Evolutionary conservation across 2,888 invertebrate genomes (phyloP).

Genomic region (Phengaris arion): DNA sequence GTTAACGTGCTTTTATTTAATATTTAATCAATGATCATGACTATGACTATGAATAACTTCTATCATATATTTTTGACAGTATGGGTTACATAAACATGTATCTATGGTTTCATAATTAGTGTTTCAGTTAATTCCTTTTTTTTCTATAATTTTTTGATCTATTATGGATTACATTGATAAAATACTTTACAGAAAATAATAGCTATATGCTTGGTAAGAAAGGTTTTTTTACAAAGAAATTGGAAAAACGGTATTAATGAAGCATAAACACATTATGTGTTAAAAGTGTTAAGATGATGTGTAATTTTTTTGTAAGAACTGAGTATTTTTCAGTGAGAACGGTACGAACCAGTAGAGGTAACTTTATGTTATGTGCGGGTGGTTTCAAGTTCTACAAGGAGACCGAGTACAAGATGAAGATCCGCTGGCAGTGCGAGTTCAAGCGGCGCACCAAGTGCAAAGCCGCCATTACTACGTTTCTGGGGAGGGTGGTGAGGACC

Average conservation of each 20-base stretch:
- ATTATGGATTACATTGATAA: neutral
- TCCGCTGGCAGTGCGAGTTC: constrained; percentile 51
- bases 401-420: constrained; percentile 42
- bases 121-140: constrained; percentile 49
- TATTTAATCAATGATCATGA: constrained; percentile 63
- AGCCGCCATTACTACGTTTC: constrained; percentile 44
- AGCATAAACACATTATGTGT: neutral
- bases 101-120: constrained; percentile 52
- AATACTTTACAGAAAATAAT: too few species aligned
- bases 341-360: constrained; percentile 50
- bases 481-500: constrained; percentile 33
- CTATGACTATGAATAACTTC: constrained; percentile 63
- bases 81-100: constrained; percentile 53
- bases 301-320: neutral
- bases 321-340: constrained; percentile 46
- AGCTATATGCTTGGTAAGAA: too few species aligned
- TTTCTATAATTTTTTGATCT: neutral
- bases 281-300: neutral
- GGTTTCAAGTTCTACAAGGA: constrained; percentile 54
- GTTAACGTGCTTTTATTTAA: constrained; percentile 59
- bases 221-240: too few species aligned
- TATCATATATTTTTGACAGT: constrained; percentile 61
- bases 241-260: neutral
- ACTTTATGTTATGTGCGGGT: constrained; percentile 50
- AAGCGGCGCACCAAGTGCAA: constrained; percentile 47